A percentile compares a stretch with the other conserved stretches of the same genome.
phyloP scores from a whole-genome alignment of 1,140 invertebrate genomes.

The Bombus soroeensis region DNA sequence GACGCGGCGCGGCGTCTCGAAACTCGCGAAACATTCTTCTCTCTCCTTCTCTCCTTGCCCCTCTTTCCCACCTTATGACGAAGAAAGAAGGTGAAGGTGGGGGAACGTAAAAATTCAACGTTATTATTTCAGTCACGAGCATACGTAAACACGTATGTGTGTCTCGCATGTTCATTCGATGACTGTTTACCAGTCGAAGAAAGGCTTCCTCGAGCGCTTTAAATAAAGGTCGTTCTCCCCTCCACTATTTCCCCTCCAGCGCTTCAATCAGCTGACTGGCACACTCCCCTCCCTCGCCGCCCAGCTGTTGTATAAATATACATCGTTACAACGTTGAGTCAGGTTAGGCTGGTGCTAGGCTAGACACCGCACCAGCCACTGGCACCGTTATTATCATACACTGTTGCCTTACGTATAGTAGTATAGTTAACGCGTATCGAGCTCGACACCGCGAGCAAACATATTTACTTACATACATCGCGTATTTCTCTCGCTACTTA shows the following conservation, averaged over 20 bases:
- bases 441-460: background rate
- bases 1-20: slow-evolving; percentile 29
- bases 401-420: slow-evolving; percentile 30
- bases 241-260: slow-evolving; percentile 72
- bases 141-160: slow-evolving; percentile 27
- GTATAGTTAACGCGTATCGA: slow-evolving; percentile 12
- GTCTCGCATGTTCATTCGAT: slow-evolving; percentile 65
- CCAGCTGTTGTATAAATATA: slow-evolving; percentile 79
- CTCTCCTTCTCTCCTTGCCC: background rate
- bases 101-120: slow-evolving; percentile 31
- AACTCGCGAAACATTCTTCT: background rate
- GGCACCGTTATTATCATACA: slow-evolving; percentile 60
- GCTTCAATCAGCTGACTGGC: slow-evolving; percentile 79
- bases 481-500: background rate
- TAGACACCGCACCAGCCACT: slow-evolving; percentile 61
- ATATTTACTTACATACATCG: background rate
- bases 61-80: too few species aligned
- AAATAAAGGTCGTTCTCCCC: slow-evolving; percentile 78
- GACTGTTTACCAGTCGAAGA: slow-evolving; percentile 71
- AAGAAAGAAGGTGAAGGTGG: background rate
- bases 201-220: slow-evolving; percentile 75
- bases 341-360: slow-evolving; percentile 74
- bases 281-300: slow-evolving; percentile 60
- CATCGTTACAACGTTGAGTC: slow-evolving; percentile 76
- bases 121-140: slow-evolving; percentile 50